phyloP scores from a whole-genome alignment of 2,888 invertebrate genomes.

The Micropterix aruncella region DNA sequence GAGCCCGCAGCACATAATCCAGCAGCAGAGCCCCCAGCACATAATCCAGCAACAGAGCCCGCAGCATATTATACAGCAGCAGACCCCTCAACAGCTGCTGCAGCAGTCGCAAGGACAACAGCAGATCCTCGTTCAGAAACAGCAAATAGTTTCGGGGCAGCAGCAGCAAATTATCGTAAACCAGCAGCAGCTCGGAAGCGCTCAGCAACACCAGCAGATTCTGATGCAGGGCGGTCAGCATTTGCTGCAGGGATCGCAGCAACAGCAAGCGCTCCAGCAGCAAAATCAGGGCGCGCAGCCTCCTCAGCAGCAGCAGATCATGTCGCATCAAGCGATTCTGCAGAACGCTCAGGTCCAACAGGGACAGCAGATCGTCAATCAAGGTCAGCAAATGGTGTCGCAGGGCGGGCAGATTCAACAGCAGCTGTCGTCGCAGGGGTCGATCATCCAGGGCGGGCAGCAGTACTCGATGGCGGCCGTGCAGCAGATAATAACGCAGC shows the following conservation, averaged over 20 bases:
- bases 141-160: conserved; percentile 37
- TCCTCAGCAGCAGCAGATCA: no score
- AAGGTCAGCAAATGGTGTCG: conserved; percentile 31
- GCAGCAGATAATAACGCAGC: conserved; percentile 22
- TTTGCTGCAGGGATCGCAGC: conserved; percentile 22
- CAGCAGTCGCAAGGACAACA: conserved; percentile 42
- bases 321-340: background rate
- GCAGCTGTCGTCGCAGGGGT: conserved; percentile 34
- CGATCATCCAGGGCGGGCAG: conserved; percentile 32
- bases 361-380: background rate
- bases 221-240: conserved; percentile 36
- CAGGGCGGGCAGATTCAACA: conserved; percentile 35
- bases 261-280: background rate
- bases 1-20: conserved; percentile 13
- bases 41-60: conserved; percentile 31
- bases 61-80: conserved; percentile 35
- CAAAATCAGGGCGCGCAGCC: background rate
- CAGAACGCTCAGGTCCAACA: no score
- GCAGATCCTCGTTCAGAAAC: conserved; percentile 34
- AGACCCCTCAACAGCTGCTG: conserved; percentile 42
- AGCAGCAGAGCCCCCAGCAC: conserved; percentile 19
- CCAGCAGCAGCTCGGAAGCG: conserved; percentile 31
- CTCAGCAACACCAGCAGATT: conserved; percentile 29
- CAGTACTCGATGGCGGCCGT: conserved; percentile 35
- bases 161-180: conserved; percentile 36